Evolutionary conservation across 2,113 vertebrate species (phyloP), one percentile per base, ranked within the genome.

Genomic region (Recurvirostra avosetta): DNA sequence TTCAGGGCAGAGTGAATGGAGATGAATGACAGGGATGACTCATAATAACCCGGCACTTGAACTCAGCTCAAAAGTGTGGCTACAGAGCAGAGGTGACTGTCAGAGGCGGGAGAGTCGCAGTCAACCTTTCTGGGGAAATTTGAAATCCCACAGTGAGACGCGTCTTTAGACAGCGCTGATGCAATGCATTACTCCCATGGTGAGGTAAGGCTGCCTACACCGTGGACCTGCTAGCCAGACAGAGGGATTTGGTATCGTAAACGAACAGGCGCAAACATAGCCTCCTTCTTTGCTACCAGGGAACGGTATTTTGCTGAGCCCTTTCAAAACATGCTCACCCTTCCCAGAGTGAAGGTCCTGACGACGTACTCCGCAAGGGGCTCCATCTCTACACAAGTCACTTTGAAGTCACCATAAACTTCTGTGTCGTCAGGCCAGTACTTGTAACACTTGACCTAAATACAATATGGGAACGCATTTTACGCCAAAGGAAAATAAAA

Each of bases 341-440:
- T 98, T 98, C 99, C 99, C 93, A 99, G 97, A 32, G 99, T 99
- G 96, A 99, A 99, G 38, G 99, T 99, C 92, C 99, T 98, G 95
- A 99, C 99, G 6, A 99, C 99, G 8, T 99, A 99, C 95, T 99
- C 99, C 1, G 99, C 99, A 23, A 99, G 99, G 59, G 99, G 99
- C 85, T 99, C 99, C 94, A 99, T 98, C 97, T 99, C 99, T 85
- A 99, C 97, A 83, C 99, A 99, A 8, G 99, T 99, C 96, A 99
- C 99, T 98, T 99, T 99, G 97, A 99, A 99, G 97, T 99, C 99
- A 36, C 99, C 99, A 70, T 99, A 99, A 94, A 99, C 99, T 95
- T 99, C 99, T 12, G 99, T 99, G 94, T 99, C 99, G 15, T 99
- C 99, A 45, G 99, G 99, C 99, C 99, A 99, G 93, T 99, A 99